Percentiles rank a stretch among this genome's conserved stretches.
phyloP scores from a whole-genome alignment of 1,140 invertebrate species.

The Bombus turneri region DNA sequence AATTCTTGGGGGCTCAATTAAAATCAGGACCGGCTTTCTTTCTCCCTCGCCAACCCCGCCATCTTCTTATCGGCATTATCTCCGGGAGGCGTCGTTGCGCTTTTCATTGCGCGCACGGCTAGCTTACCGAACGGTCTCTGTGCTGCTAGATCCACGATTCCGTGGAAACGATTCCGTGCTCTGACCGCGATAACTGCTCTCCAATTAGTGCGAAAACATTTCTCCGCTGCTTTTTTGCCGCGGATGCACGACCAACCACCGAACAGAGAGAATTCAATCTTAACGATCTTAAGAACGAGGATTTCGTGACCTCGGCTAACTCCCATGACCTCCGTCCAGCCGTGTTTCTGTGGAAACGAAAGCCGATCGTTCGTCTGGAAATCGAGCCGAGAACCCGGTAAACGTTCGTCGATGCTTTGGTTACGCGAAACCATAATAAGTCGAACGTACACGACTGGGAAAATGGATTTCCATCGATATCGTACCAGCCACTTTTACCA shows the following conservation, averaged over 20 bases:
- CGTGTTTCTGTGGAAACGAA: constrained; percentile 10
- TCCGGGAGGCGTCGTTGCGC: constrained; percentile 71
- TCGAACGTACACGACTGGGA: neutral
- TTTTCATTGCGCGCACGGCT: constrained; percentile 70
- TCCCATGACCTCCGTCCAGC: constrained; percentile 45
- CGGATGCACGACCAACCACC: constrained; percentile 51
- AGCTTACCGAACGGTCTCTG: constrained; percentile 51
- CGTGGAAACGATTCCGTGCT: constrained; percentile 75
- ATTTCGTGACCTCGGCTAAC: constrained; percentile 61
- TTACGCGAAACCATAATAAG: neutral
- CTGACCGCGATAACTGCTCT: constrained; percentile 72
- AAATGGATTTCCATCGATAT: neutral
- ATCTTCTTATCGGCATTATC: constrained; percentile 78
- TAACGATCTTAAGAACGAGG: constrained; percentile 53
- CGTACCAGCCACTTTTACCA: too few species aligned
- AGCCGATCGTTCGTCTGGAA: constrained; percentile 1
- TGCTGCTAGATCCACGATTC: constrained; percentile 78
- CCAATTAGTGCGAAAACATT: constrained; percentile 79
- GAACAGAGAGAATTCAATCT: constrained; percentile 41
- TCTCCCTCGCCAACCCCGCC: constrained; percentile 60
- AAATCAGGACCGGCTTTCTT: constrained; percentile 75
- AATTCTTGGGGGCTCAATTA: constrained; percentile 76
- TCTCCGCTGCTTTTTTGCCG: constrained; percentile 67
- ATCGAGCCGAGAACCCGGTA: constrained; percentile 15
- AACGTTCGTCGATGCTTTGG: neutral